Percentiles rank a stretch among this genome's conserved stretches.
Conservation (phyloP, 2,797 vertebrate species). For the Champsocephalus esox region DNA sequence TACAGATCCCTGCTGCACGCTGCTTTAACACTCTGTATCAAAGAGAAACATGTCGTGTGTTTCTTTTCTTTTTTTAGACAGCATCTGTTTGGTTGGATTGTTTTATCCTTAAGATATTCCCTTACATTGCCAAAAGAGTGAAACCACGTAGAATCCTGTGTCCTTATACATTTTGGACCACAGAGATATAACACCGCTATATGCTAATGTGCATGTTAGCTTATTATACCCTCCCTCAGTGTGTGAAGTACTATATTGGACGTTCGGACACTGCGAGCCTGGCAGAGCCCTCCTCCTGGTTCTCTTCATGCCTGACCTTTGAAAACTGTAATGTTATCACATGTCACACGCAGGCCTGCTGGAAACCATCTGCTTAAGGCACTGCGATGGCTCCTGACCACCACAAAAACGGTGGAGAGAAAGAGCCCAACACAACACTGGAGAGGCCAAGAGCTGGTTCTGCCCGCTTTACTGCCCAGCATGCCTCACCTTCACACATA, state of each 20-base stretch:
- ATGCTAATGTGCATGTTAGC: no score
- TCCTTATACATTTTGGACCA: no score
- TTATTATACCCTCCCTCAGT: neutral
- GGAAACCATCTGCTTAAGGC: conserved; percentile 84
- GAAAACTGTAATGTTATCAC: conserved; percentile 82
- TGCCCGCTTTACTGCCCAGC: conserved; percentile 64
- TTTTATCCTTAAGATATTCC: no score
- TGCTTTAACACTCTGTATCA: no score
- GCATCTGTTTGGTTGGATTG: no score
- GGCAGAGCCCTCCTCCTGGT: conserved; percentile 45
- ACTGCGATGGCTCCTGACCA: conserved; percentile 64
- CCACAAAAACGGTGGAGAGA: conserved; percentile 25
- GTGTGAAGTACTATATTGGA: conserved; percentile 21
- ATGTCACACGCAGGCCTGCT: conserved; percentile 81
- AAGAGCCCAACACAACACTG: conserved; percentile 28
- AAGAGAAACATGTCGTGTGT: no score
- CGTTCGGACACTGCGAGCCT: conserved; percentile 35
- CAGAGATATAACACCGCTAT: no score
- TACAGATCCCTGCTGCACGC: no score
- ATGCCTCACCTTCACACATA: conserved; percentile 61
- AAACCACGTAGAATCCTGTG: no score
- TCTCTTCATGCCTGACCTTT: conserved; percentile 83
- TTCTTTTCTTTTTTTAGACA: no score
- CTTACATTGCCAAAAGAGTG: no score
- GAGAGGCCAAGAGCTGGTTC: conserved; percentile 62